Base-by-base conservation (phyloP, 2,888 invertebrate genomes). In the Drosophila lutescens region DNA sequence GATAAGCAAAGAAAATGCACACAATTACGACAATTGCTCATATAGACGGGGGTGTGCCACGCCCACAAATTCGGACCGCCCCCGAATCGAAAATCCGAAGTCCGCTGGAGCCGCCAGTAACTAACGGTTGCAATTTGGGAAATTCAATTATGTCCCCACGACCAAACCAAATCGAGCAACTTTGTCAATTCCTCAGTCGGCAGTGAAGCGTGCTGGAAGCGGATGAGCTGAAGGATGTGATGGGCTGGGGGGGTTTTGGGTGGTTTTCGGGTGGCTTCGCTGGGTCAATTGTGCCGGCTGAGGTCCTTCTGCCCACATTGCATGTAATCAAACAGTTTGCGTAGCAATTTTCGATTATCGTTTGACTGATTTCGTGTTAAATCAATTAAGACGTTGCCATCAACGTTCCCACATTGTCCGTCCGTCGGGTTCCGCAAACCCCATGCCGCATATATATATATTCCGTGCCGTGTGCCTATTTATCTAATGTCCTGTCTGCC, bases 241-340 rank as follows among this genome's bases (percentile, higher is more conserved):
- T 53, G 57, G 63, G 40, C n/a, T 17, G 47, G 59, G 44, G 3
- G 53, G 34, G 51, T 13, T 50, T n/a, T 2, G 30, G 2, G 30
- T 15, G 38, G 13, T 38, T 20, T 17, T 10, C 41, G 49, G 50
- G 36, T 44, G 30, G 44, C 30, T 20, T 41, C 41, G 58, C 34
- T 26, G 23, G 53, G 66, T 67, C 65, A 55, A 65, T 66, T 49
- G 67, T 50, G 66, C 49, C 49, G 57, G 59, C 50, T 30, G 63
- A 55, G 62, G 59, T 17, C 62, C 47, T 54, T 41, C 62, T 36
- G 38, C 63, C 75, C 77, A 75, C 80, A 79, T 85, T 86, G 85
- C 85, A 88, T 88, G 85, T 88, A 86, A 86, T 88, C 86, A 88
- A 88, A 88, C 85, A 86, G 88, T 86, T 86, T 86, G 85, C 85